Base-by-base conservation (phyloP, 2,113 vertebrate species). In the Limanda limanda region DNA sequence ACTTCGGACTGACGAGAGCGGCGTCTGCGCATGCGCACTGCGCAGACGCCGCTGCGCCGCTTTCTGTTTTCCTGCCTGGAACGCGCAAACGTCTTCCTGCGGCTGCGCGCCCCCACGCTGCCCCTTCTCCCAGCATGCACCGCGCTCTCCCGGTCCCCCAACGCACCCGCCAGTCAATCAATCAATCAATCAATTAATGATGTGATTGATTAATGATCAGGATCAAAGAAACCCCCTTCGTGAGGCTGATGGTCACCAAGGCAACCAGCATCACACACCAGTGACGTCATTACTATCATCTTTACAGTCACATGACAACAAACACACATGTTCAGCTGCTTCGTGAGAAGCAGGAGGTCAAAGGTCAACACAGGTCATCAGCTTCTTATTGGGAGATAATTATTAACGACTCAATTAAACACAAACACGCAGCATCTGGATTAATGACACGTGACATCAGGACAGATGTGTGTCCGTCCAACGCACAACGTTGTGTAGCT, bases 1-100 rank as follows among this genome's bases (percentile, higher is more conserved):
- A 92, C 56, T 92, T 92, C 90, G 89, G 83, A 91, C 71, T 80
- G 90, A 87, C 84, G 88, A 81, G 78, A 78, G 61, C 24, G 25
- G 20, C 2, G n/a, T 3, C 25, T 25, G 25, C 25, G 25, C 25
- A 25, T 2, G 3, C 25, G 2, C 25, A 91, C 59, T 90, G 91
- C 90, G 91, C 90, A 91, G 83, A 83, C 86, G 86, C 86, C 68
- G 77, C 71, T 37, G 69, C 54, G 62, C 71, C 31, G 27, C 40
- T 35, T 69, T 48, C 76, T 68, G 78, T 81, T 73, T 55, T 3
- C 20, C 13, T 76, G 20, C 63, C 88, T 69, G 51, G 69, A 83
- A 90, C 85, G 85, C 88, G 89, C 86, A 83, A 48, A 88, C 76
- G 73, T 84, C 86, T 80, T 57, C 4, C n/a, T 14, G 18, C 14